A percentile compares a stretch with the other conserved stretches of the same genome.
Evolutionary conservation across 2,113 vertebrate species (phyloP).

Genomic region (Heterotis niloticus): DNA sequence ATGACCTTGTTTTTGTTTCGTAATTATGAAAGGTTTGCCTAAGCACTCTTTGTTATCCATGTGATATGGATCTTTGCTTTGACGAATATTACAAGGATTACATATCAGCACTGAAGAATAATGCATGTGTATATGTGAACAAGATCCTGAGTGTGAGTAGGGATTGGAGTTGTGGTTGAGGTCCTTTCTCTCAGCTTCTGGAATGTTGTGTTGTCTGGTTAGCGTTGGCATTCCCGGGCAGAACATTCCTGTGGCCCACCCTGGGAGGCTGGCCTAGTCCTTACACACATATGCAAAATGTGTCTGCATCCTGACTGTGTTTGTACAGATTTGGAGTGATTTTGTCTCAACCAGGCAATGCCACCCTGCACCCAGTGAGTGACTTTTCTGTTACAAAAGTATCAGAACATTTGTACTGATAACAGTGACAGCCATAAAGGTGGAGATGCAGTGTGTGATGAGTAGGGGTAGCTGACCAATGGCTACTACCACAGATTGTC

Average conservation of each 20-base stretch:
- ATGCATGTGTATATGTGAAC: not conserved
- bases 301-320: no score
- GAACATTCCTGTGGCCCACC: slow-evolving; percentile 14
- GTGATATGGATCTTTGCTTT: no score
- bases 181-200: not conserved
- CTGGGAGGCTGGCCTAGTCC: not conserved
- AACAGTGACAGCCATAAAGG: no score
- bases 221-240: not conserved
- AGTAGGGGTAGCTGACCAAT: no score
- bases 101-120: not conserved
- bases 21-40: not conserved
- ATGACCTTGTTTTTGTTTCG: slow-evolving; percentile 1
- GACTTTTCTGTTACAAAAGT: no score
- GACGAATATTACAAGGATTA: no score
- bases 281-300: not conserved
- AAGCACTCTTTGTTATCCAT: not conserved
- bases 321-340: no score
- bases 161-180: not conserved
- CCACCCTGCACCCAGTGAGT: no score
- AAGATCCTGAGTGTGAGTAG: not conserved
- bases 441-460: no score
- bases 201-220: slow-evolving; percentile 7
- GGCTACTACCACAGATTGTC: no score
- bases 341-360: no score
- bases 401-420: no score